Base-by-base conservation (phyloP, 1,140 invertebrate genomes). In the Drosophila santomea region DNA sequence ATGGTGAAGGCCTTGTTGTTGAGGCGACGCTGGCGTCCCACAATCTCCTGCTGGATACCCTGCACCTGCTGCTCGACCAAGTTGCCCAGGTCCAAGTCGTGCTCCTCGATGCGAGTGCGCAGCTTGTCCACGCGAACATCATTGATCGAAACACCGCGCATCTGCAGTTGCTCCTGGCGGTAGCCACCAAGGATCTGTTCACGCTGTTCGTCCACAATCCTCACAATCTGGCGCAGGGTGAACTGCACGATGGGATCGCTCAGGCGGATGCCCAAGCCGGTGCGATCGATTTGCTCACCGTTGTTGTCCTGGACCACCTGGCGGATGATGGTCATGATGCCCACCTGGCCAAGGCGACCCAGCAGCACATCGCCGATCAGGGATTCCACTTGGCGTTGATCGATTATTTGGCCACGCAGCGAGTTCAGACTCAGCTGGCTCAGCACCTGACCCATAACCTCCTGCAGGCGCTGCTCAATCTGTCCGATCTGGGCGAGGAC, bases 1-100 rank as follows among this genome's bases (percentile, higher is more conserved):
- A 95, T 93, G 68, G 91, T 93, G 93, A 95, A 96, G n/a, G 93
- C 93, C 68, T 94, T 94, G 93, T 95, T 95, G 88, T 95, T 95
- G 7, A 96, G 89, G 50, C 94, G 93, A 0, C 92, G 91, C 50
- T 93, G 91, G 14, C 94, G 92, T 15, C 71, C 80, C 44, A 90
- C 15, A 11, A 80, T 32, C 7, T 54, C 47, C 28, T 28, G 41
- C 32, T 79, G 69, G 6, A 15, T 23, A 36, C 56, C 41, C 12
- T 63, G 63, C 5, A 66, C 14, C 43, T 78, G 69, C 93, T 35
- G 48, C n/a, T 74, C 90, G 4, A 96, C 62, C 44, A 88, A 52
- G 36, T 72, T 91, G 63, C 58, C 83, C 2, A 92, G 67, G 51
- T 92, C 91, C 36, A 79, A 10, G 23, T 90, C 84, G 48, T 7